Evolutionary conservation across 1,140 invertebrate species (phyloP).

Genomic region (Lanistes nyassanus): DNA sequence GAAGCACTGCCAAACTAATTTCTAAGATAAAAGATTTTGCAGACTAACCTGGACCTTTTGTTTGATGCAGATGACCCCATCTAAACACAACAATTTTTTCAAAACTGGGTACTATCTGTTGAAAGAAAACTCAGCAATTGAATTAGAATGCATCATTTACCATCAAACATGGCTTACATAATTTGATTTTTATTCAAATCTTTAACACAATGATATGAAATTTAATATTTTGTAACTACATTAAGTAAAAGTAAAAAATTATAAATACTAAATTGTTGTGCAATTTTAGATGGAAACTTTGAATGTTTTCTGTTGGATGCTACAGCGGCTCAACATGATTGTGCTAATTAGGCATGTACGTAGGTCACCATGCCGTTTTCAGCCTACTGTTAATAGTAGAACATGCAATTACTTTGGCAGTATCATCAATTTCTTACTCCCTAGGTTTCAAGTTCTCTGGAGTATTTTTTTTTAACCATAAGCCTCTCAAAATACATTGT

Average conservation of each 20-base stretch:
- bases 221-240: not conserved
- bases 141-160: not conserved
- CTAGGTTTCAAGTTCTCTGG: not conserved
- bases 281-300: not conserved
- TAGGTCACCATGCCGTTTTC: no score
- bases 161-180: not conserved
- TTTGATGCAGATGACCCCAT: constrained; percentile 42
- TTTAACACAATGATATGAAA: not conserved
- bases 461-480: not conserved
- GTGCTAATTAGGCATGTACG: no score
- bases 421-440: not conserved
- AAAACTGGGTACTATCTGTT: constrained; percentile 45
- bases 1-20: no score
- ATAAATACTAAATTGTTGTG: not conserved
- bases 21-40: not conserved
- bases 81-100: constrained; percentile 57
- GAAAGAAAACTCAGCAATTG: constrained; percentile 16
- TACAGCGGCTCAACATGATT: no score
- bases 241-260: not conserved
- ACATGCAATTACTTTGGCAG: not conserved
- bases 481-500: not conserved
- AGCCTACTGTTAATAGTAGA: not conserved
- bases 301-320: not conserved
- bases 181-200: not conserved
- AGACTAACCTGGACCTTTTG: constrained; percentile 54